Conservation (phyloP, 2,113 vertebrate species). For the Scomber scombrus region DNA sequence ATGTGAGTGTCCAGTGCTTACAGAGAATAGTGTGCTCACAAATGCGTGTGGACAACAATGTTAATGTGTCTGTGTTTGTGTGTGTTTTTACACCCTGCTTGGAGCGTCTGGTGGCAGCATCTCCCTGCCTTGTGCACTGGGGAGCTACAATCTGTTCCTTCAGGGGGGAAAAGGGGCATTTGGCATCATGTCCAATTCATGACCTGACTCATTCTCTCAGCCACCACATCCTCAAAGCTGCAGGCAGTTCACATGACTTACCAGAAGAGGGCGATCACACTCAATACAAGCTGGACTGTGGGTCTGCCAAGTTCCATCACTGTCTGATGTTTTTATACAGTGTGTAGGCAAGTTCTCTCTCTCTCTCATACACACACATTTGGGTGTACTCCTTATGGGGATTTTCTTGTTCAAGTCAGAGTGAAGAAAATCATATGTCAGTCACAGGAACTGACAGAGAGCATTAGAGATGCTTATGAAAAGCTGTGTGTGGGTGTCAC, state of each 20-base stretch:
- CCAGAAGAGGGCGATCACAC: conserved; percentile 68
- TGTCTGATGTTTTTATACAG: conserved; percentile 18
- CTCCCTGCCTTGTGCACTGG: conserved; percentile 66
- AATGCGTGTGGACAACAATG: conserved; percentile 18
- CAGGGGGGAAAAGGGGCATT: conserved; percentile 63
- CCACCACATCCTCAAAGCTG: conserved; percentile 3
- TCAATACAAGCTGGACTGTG: conserved; percentile 37
- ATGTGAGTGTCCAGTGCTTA: background rate
- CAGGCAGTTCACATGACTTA: conserved; percentile 32
- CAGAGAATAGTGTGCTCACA: background rate
- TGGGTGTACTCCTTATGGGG: background rate
- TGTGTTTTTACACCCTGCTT: conserved; percentile 64
- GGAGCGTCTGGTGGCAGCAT: conserved; percentile 72
- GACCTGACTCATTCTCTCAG: conserved; percentile 63
- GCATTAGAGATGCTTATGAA: background rate
- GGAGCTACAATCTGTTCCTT: conserved; percentile 79
- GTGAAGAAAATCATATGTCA: background rate
- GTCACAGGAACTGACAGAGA: background rate
- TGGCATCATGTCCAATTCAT: conserved; percentile 63
- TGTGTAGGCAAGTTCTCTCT: background rate
- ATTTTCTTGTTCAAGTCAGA: background rate
- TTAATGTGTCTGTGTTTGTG: conserved; percentile 48
- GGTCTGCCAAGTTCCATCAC: conserved; percentile 8
- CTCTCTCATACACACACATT: conserved; percentile 1
- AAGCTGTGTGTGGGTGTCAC: conserved; percentile 1